Evolutionary conservation across 2,797 vertebrate species (phyloP), one percentile per base, ranked within the genome.

Genomic region (Karalla daura): DNA sequence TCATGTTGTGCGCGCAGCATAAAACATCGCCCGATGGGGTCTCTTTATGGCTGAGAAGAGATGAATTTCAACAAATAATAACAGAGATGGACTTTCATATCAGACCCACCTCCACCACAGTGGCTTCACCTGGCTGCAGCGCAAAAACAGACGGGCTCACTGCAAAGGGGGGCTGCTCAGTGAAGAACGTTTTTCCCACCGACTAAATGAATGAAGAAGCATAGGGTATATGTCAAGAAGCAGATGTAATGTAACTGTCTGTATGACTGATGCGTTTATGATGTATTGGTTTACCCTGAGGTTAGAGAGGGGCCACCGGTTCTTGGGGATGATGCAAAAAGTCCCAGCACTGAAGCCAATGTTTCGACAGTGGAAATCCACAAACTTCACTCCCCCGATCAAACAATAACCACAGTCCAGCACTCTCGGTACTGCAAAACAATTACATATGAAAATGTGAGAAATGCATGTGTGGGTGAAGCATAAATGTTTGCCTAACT

Each of bases 401-500:
- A 98, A 93, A 81, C 98, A 99, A 67, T 80, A 92, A 18, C 97
- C 96, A 43, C 96, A 96, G 84, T 97, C 92, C 85, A 99, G 76
- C 39, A 90, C 63, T 3, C 39, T 84, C 4, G 96, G 95, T 70
- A 99, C 98, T 99, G 60, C 3, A 54, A 0, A 53, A 28, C 5
- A 30, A 56, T 39, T 3, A 43, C 5, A 5, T n/a, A 3, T 2
- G 66, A 43, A 37, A 1, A 56, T 0, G 32, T 44, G 2, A 56
- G 50, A 11, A 47, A 13, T 23, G 24, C n/a, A 50, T 44, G 2
- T 9, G 1, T 2, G n/a, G 54, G 18, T 27, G 12, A 47, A 33
- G 15, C 17, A 11, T 14, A 65, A 8, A 2, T 0, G 21, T 20
- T 7, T 37, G 18, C 2, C 32, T 5, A 51, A 43, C 1, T 52